phyloP scores from a whole-genome alignment of 1,140 invertebrate genomes.

The Drosophila nigrodunni region DNA sequence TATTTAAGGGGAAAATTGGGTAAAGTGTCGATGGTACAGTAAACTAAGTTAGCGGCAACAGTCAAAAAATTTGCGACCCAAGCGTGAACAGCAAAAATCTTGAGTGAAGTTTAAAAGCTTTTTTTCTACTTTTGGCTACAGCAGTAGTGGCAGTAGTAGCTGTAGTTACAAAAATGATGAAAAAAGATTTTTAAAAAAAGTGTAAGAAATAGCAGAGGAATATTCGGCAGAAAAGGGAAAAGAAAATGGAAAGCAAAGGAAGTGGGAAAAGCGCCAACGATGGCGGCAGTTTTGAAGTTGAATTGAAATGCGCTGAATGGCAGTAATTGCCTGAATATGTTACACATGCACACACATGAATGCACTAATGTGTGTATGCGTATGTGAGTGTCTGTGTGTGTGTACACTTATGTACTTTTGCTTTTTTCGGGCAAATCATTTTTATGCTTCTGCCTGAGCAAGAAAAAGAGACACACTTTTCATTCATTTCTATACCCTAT shows the following conservation, averaged over 20 bases:
- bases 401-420: conserved; percentile 31
- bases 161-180: neutral
- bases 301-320: conserved; percentile 82
- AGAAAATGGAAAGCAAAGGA: neutral
- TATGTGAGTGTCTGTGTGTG: conserved; percentile 11
- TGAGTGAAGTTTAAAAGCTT: conserved; percentile 82
- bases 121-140: conserved; percentile 67
- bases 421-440: conserved; percentile 68
- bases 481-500: conserved; percentile 49
- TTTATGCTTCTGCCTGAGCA: conserved; percentile 62
- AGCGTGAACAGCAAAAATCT: conserved; percentile 80
- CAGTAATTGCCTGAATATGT: conserved; percentile 83
- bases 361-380: conserved; percentile 59
- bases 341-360: conserved; percentile 78
- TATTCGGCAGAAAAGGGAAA: neutral
- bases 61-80: conserved; percentile 78
- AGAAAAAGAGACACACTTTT: conserved; percentile 67
- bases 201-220: neutral
- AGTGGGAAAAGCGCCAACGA: conserved; percentile 10
- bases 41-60: conserved; percentile 74
- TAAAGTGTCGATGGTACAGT: conserved; percentile 14
- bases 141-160: conserved; percentile 12
- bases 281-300: conserved; percentile 77
- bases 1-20: neutral
- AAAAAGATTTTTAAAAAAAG: neutral